Base-by-base conservation (phyloP, 2,888 invertebrate genomes). In the Eupithecia dodoneata region DNA sequence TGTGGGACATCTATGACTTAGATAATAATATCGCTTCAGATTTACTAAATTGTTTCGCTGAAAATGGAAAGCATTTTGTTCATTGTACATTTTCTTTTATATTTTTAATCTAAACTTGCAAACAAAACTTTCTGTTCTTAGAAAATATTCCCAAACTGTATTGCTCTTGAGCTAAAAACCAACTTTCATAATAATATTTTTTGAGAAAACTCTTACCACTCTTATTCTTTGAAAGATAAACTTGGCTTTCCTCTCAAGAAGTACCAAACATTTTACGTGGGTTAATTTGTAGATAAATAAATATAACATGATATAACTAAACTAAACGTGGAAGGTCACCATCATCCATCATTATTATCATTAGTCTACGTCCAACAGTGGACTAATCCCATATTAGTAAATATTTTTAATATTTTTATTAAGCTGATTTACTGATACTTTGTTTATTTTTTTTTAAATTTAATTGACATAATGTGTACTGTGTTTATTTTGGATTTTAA, bases 41-140 rank as follows among this genome's bases (percentile, higher is more conserved):
- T 30, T 30, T 3, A 49, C 2, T 30, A 4, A 18, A 70, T 70
- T 70, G 30, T 70, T 70, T 49, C 44, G 63, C n/a, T 67, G 44
- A 70, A 59, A 70, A 59, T 63, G 41, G 41, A 74, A 74, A 49
- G 30, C 18, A 70, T 70, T 70, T 45, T 30, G 30, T 70, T 30
- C n/a, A 47, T n/a, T 69, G n/a, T 45, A 15, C 2, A 44, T 69
- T 67, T 44, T 44, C 67, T 67, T 45, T 49, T 12, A 45, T 12
- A 45, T 47, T 18, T 49, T 47, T 47, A 66, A 66, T 66, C 66
- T 66, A 66, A 66, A 42, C 13, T 66, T 4, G 42, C 66, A 30
- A 42, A 66, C 15, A 42, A 15, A 66, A 15, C 42, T 63, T 63
- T 63, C 63, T 18, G 30, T 30, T 63, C 30, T 18, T 18, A 18